Evolutionary conservation across 2,888 invertebrate genomes (phyloP).

Genomic region (Hirudinaria manillensis): DNA sequence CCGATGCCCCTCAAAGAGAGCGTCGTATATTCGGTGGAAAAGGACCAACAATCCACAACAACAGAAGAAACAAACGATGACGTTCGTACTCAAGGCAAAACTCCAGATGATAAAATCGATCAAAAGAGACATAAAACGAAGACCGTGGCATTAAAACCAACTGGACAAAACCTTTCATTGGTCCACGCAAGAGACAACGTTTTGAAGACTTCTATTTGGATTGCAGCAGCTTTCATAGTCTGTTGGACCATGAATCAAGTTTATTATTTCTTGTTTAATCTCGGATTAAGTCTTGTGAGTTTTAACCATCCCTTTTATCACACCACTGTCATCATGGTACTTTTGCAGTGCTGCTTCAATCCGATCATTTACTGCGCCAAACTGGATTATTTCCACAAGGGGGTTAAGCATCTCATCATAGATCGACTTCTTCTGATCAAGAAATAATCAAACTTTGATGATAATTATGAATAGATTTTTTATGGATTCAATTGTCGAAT

Average conservation of each 20-base stretch:
- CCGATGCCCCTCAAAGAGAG: neutral
- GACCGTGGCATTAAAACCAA: neutral
- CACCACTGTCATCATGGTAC: neutral
- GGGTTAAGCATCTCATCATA: neutral
- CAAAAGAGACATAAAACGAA: neutral
- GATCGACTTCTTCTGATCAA: neutral
- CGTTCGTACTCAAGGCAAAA: neutral
- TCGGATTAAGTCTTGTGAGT: neutral
- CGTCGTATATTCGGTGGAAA: too few species aligned
- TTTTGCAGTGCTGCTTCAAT: conserved; percentile 11
- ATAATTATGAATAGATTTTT: too few species aligned
- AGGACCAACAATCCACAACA: neutral
- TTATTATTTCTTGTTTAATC: neutral
- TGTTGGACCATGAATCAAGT: conserved; percentile 7
- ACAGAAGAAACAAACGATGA: neutral
- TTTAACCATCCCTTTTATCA: neutral
- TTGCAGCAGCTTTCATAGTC: neutral
- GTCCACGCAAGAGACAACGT: neutral
- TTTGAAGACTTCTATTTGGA: neutral
- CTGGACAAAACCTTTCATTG: neutral
- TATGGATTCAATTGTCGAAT: too few species aligned
- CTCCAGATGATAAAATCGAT: neutral
- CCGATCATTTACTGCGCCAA: conserved; percentile 2
- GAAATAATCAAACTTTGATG: too few species aligned
- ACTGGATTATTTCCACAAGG: neutral